Conservation (phyloP, 2,113 vertebrate genomes). For the Cyphomyrus discorhynchus region DNA sequence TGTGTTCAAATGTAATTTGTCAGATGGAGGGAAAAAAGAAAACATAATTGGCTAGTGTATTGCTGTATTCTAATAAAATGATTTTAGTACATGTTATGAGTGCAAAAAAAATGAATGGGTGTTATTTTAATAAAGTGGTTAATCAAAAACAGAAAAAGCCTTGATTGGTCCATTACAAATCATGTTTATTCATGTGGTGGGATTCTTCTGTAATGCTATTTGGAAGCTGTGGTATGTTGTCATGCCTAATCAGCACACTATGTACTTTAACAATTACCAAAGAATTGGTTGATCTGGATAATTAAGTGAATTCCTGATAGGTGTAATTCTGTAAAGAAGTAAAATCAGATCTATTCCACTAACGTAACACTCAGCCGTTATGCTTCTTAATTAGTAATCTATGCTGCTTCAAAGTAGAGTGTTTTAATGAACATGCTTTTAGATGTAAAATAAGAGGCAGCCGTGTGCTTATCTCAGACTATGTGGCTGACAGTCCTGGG, state of each 20-base stretch:
- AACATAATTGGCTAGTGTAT: conserved; percentile 11
- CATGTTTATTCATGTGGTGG: conserved; percentile 6
- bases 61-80: conserved; percentile 10
- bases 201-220: background rate
- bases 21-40: background rate
- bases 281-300: conserved; percentile 22
- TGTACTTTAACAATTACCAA: conserved; percentile 4
- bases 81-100: conserved; percentile 7
- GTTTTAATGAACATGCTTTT: conserved; percentile 19
- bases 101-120: conserved; percentile 2
- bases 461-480: background rate
- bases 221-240: conserved; percentile 5
- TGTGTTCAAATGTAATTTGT: conserved; percentile 3
- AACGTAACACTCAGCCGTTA: conserved; percentile 4
- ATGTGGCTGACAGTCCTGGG: background rate
- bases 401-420: conserved; percentile 17
- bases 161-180: conserved; percentile 11
- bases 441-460: conserved; percentile 15
- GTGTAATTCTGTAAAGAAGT: conserved; percentile 9
- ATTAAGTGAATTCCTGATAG: background rate
- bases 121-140: background rate
- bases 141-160: conserved; percentile 4
- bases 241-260: conserved; percentile 1
- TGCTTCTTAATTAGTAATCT: conserved; percentile 14
- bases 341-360: conserved; percentile 11